Evolutionary conservation across 2,797 vertebrate species (phyloP).

Genomic region (Rhyacichthys aspro): DNA sequence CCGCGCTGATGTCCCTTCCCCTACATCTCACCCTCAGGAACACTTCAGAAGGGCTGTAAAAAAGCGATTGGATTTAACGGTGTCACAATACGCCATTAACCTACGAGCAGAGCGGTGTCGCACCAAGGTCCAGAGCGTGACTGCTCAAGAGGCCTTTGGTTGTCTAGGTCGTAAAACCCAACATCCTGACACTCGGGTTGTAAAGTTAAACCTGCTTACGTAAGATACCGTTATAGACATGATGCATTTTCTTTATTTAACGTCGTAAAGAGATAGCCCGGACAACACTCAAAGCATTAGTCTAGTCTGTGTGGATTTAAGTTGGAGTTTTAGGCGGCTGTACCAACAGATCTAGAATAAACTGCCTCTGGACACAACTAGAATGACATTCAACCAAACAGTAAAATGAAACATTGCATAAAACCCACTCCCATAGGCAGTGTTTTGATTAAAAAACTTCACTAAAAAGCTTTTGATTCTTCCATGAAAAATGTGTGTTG

Average conservation of each 20-base stretch:
- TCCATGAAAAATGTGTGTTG: no score
- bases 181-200: slow-evolving; percentile 40
- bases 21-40: slow-evolving; percentile 56
- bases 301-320: no score
- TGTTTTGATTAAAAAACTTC: no score
- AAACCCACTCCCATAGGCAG: background rate
- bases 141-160: slow-evolving; percentile 54
- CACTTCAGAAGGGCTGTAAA: slow-evolving; percentile 62
- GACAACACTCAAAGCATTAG: no score
- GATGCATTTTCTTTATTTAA: slow-evolving; percentile 34
- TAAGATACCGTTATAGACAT: slow-evolving; percentile 31
- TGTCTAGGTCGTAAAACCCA: slow-evolving; percentile 66
- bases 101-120: slow-evolving; percentile 45
- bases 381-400: no score
- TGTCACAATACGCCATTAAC: slow-evolving; percentile 65
- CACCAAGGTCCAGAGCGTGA: slow-evolving; percentile 34
- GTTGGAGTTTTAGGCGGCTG: no score
- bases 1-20: slow-evolving; percentile 20
- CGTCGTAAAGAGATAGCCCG: background rate
- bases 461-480: no score
- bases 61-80: slow-evolving; percentile 67
- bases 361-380: no score
- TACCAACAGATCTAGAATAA: no score
- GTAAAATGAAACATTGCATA: background rate
- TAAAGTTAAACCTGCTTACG: slow-evolving; percentile 20